Conservation (phyloP, 2,113 vertebrate species). For the Cryptomyrus ogoouensis region DNA sequence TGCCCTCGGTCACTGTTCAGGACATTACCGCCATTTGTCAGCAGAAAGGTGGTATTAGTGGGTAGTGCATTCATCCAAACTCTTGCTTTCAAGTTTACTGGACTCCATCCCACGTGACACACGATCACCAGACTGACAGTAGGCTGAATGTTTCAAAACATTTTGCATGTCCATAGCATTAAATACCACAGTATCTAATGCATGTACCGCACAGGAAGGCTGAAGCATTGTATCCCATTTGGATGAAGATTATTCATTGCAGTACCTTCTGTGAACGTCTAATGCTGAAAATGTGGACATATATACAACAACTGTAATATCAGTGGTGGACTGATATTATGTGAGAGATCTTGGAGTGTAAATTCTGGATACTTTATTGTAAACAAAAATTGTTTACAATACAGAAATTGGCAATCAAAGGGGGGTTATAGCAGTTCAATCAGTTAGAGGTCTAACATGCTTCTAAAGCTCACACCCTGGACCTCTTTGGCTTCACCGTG, state of each 20-base stretch:
- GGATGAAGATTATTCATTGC: neutral
- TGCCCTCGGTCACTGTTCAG: neutral
- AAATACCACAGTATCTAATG: neutral
- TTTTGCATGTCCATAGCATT: neutral
- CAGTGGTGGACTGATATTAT: neutral
- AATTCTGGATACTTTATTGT: neutral
- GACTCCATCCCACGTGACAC: neutral
- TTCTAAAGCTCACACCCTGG: neutral
- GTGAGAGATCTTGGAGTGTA: neutral
- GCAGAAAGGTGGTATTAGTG: neutral
- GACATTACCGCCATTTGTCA: neutral
- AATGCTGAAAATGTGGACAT: neutral
- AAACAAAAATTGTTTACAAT: too few species aligned
- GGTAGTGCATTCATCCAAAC: neutral
- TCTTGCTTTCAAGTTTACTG: neutral
- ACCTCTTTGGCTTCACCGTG: neutral
- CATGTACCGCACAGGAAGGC: neutral
- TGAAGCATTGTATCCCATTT: neutral
- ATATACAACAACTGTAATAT: neutral
- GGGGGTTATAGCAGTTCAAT: neutral
- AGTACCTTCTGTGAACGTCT: neutral
- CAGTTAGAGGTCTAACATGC: neutral
- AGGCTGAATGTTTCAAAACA: neutral
- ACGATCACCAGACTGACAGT: neutral
- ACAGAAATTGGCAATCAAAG: neutral